Percentiles rank a stretch among this genome's conserved stretches.
phyloP scores from a whole-genome alignment of 2,797 vertebrate species.

The Eulemur albifrons region DNA sequence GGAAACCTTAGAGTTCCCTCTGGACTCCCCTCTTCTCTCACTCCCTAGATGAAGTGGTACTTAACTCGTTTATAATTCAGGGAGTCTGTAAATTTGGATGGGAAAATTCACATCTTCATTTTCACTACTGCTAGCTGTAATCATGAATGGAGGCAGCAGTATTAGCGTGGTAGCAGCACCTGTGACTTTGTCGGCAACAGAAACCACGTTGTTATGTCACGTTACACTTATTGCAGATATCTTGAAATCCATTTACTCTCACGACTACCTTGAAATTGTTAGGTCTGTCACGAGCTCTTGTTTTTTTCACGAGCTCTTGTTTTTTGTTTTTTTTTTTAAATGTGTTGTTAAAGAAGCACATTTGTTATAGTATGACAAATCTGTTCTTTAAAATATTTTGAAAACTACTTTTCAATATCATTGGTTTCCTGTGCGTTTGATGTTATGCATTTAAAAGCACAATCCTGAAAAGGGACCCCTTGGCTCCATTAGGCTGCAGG shows the following conservation, averaged over 20 bases:
- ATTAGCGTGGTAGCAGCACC: background rate
- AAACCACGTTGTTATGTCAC: background rate
- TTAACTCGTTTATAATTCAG: background rate
- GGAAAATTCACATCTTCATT: background rate
- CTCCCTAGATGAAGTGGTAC: background rate
- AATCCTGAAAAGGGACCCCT: background rate
- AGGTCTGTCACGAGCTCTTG: background rate
- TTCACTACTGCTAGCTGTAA: background rate
- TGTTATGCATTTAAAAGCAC: background rate
- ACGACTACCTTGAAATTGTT: background rate
- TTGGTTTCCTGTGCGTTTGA: background rate
- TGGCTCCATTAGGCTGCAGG: background rate
- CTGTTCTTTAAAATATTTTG: background rate
- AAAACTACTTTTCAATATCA: background rate
- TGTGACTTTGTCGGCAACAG: background rate
- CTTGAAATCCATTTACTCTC: background rate
- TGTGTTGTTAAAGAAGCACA: background rate
- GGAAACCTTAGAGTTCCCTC: background rate
- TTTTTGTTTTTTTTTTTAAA: background rate
- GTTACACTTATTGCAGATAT: background rate
- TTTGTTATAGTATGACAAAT: background rate
- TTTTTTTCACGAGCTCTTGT: background rate
- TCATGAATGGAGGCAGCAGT: background rate
- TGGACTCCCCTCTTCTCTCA: background rate
- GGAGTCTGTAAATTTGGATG: background rate